Evolutionary conservation across 2,113 vertebrate species (phyloP).

Genomic region (Bufo bufo): DNA sequence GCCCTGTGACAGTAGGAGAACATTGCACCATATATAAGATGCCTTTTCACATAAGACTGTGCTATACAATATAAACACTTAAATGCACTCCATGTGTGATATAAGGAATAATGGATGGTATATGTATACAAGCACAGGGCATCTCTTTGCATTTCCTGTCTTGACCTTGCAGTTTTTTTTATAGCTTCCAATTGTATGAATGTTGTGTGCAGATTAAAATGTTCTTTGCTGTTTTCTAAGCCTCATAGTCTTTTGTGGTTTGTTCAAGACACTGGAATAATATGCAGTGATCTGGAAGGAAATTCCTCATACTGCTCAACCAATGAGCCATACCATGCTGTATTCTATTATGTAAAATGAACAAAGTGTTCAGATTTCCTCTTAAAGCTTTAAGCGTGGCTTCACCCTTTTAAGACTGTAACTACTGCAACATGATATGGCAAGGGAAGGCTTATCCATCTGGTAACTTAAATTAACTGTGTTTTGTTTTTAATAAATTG

Average conservation of each 20-base stretch:
- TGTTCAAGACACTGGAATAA: constrained; percentile 56
- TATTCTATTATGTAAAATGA: constrained; percentile 52
- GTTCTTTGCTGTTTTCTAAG: constrained; percentile 29
- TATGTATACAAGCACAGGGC: background rate
- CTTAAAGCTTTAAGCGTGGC: constrained; percentile 23
- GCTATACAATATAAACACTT: background rate
- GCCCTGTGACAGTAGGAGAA: too few species aligned
- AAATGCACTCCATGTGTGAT: background rate
- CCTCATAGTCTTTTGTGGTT: constrained; percentile 38
- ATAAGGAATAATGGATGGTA: background rate
- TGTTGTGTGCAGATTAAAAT: constrained; percentile 20
- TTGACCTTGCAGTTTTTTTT: constrained; percentile 1
- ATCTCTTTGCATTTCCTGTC: background rate
- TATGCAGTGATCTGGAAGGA: constrained; percentile 56
- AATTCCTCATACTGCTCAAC: constrained; percentile 43
- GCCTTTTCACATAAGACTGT: background rate
- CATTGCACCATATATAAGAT: background rate
- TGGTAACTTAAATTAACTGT: background rate
- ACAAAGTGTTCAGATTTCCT: constrained; percentile 44
- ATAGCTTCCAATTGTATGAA: background rate
- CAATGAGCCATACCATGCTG: constrained; percentile 50
- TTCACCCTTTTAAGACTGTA: constrained; percentile 44
- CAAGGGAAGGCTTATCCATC: background rate
- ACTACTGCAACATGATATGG: background rate
- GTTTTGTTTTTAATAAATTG: background rate